phyloP scores from a whole-genome alignment of 2,888 invertebrate genomes.

The Melanostoma mellinum region DNA sequence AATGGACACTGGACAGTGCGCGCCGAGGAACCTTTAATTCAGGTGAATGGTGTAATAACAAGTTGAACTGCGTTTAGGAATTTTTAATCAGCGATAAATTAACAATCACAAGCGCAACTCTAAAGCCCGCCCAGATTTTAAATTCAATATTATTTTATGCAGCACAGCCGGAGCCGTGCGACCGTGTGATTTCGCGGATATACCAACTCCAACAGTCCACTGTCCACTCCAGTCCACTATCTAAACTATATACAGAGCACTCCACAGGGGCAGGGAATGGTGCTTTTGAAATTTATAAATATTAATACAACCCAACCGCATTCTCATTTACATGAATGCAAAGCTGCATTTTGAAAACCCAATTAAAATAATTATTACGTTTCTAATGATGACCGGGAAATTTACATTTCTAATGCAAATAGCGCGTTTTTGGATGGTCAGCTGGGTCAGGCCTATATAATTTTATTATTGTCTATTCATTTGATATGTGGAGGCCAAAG shows the following conservation, averaged over 20 bases:
- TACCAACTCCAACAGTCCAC: neutral
- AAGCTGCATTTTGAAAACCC: slow-evolving; percentile 74
- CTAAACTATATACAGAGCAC: neutral
- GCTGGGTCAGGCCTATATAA: slow-evolving; percentile 25
- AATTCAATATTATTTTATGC: slow-evolving; percentile 64
- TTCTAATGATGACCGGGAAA: slow-evolving; percentile 78
- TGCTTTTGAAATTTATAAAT: slow-evolving; percentile 67
- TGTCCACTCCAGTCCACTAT: slow-evolving; percentile 7
- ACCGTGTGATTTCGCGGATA: slow-evolving; percentile 1
- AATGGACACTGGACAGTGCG: neutral
- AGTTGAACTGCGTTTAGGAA: slow-evolving; percentile 55
- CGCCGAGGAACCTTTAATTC: slow-evolving; percentile 51
- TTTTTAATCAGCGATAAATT: slow-evolving; percentile 71
- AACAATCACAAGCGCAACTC: slow-evolving; percentile 45
- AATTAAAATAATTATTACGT: slow-evolving; percentile 81
- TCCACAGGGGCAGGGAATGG: neutral
- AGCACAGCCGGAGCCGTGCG: neutral
- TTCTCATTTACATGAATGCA: slow-evolving; percentile 71
- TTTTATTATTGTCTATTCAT: slow-evolving; percentile 38
- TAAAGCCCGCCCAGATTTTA: slow-evolving; percentile 60
- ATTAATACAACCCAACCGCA: slow-evolving; percentile 70
- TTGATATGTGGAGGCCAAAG: neutral
- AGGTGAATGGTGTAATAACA: slow-evolving; percentile 67
- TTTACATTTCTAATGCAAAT: slow-evolving; percentile 75
- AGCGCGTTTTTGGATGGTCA: slow-evolving; percentile 37